Evolutionary conservation across 2,797 vertebrate species (phyloP), one percentile per base, ranked within the genome.

Genomic region (Cephalopachus bancanus): DNA sequence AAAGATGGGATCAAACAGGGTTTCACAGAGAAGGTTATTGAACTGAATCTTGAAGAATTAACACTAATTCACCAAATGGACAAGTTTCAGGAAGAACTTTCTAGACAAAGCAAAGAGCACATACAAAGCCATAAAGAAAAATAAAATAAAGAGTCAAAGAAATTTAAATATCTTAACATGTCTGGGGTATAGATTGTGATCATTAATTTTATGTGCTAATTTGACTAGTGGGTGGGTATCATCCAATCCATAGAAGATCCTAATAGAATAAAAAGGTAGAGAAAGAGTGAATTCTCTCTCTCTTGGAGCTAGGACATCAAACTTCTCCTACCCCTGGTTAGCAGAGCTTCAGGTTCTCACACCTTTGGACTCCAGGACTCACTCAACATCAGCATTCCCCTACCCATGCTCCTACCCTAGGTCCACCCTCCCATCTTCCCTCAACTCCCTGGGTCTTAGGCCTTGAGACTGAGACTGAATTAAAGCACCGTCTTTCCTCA

Each of bases 11-110:
- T 17, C 19, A 69, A 7, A 65, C 16, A 60, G 71, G 28, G 0
- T 16, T 74, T 92, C 30, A 59, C 24, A 49, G 11, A 55, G 20
- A 87, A 96, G 24, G 49, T 3, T 5, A 17, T 9, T 89, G 59
- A 55, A 57, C 9, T 91, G 28, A 84, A 83, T 71, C 37, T 95
- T 95, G 69, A 96, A 90, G 53, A 95, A 84, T 64, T 80, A 92
- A 72, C 12, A 78, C 30, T 8, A 92, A 80, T 76, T 90, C 44
- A 4, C 28, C 71, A 92, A 20, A 19, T 30, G 67, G 72, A 81
- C 7, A 69, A 84, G 37, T n/a, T 67, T 11, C 11, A 64, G 0
- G 9, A 17, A 80, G 80, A 93, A 84, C 12, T 33, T 89, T 71
- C 28, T n/a, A 95, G 65, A 5, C 19, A 84, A 93, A 80, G 17